phyloP scores from a whole-genome alignment of 2,888 invertebrate species.

The Dolomedes plantarius region DNA sequence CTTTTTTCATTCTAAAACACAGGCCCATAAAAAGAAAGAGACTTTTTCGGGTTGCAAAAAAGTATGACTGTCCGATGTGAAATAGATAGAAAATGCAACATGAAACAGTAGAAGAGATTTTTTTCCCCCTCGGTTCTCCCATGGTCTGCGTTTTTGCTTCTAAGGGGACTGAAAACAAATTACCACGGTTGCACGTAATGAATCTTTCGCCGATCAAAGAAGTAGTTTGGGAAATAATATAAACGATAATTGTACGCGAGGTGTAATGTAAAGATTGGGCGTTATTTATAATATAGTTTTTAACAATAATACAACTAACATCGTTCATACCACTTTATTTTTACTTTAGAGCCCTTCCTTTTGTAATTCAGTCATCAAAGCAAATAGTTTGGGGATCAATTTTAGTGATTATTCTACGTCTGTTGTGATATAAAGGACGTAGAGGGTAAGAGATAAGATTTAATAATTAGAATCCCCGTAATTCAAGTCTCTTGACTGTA shows the following conservation, averaged over 20 bases:
- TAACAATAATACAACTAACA: too few relatives aligned
- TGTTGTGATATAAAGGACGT: too few relatives aligned
- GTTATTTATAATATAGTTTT: too few relatives aligned
- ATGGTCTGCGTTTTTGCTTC: slow-evolving; percentile 7
- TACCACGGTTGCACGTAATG: neutral
- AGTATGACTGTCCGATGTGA: slow-evolving; percentile 62
- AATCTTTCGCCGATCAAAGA: neutral
- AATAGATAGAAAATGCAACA: slow-evolving; percentile 63
- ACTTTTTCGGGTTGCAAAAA: slow-evolving; percentile 49
- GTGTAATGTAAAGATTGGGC: too few relatives aligned
- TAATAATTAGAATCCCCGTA: too few relatives aligned
- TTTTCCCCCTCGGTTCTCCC: slow-evolving; percentile 23
- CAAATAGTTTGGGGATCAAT: too few relatives aligned
- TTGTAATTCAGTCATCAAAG: too few relatives aligned
- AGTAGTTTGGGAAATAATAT: neutral
- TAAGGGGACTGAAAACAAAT: slow-evolving; percentile 49
- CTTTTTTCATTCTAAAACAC: slow-evolving; percentile 63
- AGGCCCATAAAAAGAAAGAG: slow-evolving; percentile 54
- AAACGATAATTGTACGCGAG: neutral
- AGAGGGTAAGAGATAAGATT: too few relatives aligned
- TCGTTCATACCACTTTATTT: too few relatives aligned
- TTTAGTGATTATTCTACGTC: too few relatives aligned
- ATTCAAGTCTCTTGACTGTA: too few relatives aligned
- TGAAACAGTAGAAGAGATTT: slow-evolving; percentile 24
- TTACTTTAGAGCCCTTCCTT: too few relatives aligned